These are phyloP conservation scores for Xenus cinereus DNA, from an alignment of 2,113 vertebrate species.

Conservation along the genomic window DNA sequence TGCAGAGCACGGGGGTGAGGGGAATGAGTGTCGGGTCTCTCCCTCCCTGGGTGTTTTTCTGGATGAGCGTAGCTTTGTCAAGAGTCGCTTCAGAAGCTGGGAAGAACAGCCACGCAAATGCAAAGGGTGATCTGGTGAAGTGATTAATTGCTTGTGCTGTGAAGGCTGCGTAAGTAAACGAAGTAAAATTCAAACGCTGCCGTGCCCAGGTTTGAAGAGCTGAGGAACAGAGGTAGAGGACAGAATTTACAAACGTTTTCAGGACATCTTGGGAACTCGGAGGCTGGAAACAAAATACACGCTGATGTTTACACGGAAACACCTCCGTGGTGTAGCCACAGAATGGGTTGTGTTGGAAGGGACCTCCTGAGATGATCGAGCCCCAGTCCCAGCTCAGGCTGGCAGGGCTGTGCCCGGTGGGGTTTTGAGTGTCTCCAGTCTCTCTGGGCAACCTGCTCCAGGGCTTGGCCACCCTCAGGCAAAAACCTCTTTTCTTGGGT, in stretches of 20 bases:
- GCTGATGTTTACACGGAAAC: neutral
- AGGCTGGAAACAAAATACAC: neutral
- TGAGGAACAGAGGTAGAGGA: neutral
- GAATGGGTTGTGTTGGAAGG: neutral
- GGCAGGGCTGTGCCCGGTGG: neutral
- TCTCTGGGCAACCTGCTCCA: neutral
- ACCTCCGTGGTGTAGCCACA: too few relatives aligned
- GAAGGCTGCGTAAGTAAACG: neutral
- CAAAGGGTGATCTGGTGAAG: neutral
- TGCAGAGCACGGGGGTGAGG: rapidly evolving
- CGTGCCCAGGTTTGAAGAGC: neutral
- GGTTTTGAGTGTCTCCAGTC: neutral
- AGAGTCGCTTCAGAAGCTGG: neutral
- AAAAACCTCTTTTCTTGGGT: neutral
- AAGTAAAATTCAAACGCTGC: neutral
- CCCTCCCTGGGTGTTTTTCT: neutral
- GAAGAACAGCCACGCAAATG: neutral
- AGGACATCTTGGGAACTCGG: neutral
- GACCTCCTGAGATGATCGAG: neutral
- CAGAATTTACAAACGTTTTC: neutral
- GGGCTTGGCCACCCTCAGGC: neutral
- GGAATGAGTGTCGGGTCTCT: too few relatives aligned
- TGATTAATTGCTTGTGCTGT: neutral
- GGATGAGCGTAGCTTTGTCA: neutral
- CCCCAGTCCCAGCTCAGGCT: neutral